Percentiles rank a stretch among this genome's conserved stretches.
These are phyloP conservation scores for Pantherophis vulpinus DNA, from an alignment of 2,797 vertebrate species.

Conservation along the genomic window DNA sequence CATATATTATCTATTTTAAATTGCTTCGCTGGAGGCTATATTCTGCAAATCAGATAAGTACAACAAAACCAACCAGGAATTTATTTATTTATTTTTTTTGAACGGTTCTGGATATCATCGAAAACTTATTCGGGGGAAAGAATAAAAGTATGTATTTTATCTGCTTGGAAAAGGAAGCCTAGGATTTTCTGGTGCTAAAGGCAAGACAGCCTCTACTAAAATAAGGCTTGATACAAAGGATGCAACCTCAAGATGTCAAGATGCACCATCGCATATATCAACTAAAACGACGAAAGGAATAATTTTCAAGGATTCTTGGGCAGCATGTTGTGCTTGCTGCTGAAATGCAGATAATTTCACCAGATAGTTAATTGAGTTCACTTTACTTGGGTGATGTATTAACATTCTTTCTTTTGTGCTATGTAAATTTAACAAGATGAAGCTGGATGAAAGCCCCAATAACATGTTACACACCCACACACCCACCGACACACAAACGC, in stretches of 20 bases:
- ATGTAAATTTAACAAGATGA: neutral
- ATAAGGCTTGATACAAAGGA: neutral
- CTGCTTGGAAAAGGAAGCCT: neutral
- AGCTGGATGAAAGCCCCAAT: neutral
- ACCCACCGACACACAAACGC: neutral
- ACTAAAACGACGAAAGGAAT: neutral
- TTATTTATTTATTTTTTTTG: too few species aligned
- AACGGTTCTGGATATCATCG: neutral
- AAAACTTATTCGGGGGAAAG: neutral
- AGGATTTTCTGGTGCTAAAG: neutral
- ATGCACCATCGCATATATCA: neutral
- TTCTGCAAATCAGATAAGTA: conserved; percentile 5
- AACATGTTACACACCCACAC: neutral
- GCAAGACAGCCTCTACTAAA: neutral
- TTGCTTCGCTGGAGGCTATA: neutral
- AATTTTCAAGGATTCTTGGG: neutral
- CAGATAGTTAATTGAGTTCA: neutral
- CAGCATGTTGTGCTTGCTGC: neutral
- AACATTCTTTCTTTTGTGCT: neutral
- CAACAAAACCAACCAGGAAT: neutral
- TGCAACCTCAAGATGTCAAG: neutral
- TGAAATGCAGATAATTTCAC: neutral
- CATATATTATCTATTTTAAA: conserved; percentile 24
- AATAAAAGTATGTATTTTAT: neutral
- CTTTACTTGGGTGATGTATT: neutral